These are phyloP conservation scores for Machimus rusticus DNA, from an alignment of 2,888 invertebrate genomes.

Conservation along the genomic window DNA sequence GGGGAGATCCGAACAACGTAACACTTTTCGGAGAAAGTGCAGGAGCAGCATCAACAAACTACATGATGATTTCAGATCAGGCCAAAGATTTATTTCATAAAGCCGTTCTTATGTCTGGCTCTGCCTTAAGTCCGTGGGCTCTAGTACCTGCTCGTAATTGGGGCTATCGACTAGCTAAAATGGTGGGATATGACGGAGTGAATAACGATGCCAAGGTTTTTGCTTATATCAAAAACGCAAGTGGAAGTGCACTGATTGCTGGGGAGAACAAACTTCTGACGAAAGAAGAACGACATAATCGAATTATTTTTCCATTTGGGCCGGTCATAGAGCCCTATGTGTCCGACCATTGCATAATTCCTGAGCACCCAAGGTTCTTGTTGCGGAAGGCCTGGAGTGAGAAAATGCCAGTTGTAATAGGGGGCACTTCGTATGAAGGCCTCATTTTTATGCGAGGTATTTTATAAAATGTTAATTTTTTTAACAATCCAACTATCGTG, in stretches of 20 bases:
- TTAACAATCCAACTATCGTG: neutral
- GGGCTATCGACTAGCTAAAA: constrained; percentile 57
- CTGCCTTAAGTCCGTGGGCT: constrained; percentile 58
- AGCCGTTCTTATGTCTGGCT: constrained; percentile 59
- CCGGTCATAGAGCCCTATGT: constrained; percentile 59
- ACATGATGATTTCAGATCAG: constrained; percentile 64
- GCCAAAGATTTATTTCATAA: constrained; percentile 61
- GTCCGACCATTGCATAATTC: constrained; percentile 56
- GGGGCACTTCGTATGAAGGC: constrained; percentile 60
- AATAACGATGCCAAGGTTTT: constrained; percentile 58
- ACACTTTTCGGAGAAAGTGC: constrained; percentile 67
- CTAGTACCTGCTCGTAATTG: constrained; percentile 55
- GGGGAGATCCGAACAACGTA: constrained; percentile 65
- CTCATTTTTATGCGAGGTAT: constrained; percentile 58
- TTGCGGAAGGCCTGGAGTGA: constrained; percentile 58
- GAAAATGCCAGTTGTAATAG: constrained; percentile 58
- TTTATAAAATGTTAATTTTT: neutral
- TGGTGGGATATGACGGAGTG: constrained; percentile 58
- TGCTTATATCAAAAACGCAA: constrained; percentile 57
- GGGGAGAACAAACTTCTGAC: constrained; percentile 53
- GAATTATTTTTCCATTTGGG: constrained; percentile 57
- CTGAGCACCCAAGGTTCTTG: constrained; percentile 52
- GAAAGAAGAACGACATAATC: constrained; percentile 56
- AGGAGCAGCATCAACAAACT: constrained; percentile 64
- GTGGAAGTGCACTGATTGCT: constrained; percentile 55